Conservation (phyloP, 2,797 vertebrate genomes). For the Melanotaenia trifasciata region DNA sequence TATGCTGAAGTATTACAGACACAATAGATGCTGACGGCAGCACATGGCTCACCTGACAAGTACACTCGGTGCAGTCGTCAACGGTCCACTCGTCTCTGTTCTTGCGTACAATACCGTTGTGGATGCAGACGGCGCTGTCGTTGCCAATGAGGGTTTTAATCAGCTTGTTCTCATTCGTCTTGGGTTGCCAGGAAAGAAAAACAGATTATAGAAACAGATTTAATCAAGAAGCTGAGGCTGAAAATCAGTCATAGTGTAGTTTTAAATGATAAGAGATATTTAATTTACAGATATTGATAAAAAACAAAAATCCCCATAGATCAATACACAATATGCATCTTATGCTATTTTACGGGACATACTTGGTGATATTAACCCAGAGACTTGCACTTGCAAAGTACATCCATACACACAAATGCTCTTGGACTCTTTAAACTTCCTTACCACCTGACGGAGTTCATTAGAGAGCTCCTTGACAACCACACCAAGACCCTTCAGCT, state of each 20-base stretch:
- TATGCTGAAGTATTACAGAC: conserved; percentile 17
- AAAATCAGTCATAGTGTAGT: not conserved
- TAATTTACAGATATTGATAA: not conserved
- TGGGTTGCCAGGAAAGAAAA: conserved; percentile 4
- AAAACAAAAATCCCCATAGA: not conserved
- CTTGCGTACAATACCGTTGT: conserved; percentile 91
- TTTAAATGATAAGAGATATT: not conserved
- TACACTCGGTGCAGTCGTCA: conserved; percentile 96
- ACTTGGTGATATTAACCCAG: not conserved
- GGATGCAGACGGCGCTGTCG: conserved; percentile 88
- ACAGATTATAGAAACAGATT: not conserved
- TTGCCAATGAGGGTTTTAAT: conserved; percentile 82
- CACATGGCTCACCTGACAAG: conserved; percentile 89
- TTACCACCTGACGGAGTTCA: conserved; percentile 93
- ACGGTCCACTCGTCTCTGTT: conserved; percentile 95
- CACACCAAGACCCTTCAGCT: conserved; percentile 91
- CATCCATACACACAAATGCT: conserved; percentile 1
- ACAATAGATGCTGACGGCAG: not conserved
- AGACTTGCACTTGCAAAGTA: conserved; percentile 18
- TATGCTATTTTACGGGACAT: not conserved
- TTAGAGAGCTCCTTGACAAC: conserved; percentile 92
- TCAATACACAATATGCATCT: not conserved
- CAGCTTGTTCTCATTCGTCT: conserved; percentile 91
- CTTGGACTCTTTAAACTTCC: conserved; percentile 33
- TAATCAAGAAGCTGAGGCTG: not conserved